Evolutionary conservation across 2,888 invertebrate genomes (phyloP).

Genomic region (Mythimna loreyi): DNA sequence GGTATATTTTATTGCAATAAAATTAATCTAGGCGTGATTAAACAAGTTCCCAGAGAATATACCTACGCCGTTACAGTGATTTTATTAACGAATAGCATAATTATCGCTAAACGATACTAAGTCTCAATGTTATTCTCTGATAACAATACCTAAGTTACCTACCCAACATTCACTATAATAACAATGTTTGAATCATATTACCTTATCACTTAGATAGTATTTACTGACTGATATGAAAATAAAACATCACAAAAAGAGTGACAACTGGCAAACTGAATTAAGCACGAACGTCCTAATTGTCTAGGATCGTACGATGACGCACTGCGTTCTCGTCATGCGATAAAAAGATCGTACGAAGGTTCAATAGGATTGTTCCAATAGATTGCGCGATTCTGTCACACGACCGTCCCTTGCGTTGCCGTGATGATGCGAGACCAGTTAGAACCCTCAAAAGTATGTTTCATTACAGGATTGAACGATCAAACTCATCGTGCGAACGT

Average conservation of each 20-base stretch:
- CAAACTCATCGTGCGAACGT: too few species aligned
- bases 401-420: background rate
- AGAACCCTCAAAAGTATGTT: background rate
- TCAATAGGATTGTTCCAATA: background rate
- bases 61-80: background rate
- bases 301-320: background rate
- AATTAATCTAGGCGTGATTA: background rate
- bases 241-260: background rate
- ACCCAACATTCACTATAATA: background rate
- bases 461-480: background rate
- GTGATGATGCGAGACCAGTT: background rate
- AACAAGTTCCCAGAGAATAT: background rate
- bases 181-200: slow-evolving; percentile 18
- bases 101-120: slow-evolving; percentile 4
- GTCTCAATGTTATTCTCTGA: background rate
- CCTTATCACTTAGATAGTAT: slow-evolving; percentile 34
- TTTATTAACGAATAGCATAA: slow-evolving; percentile 16
- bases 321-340: background rate
- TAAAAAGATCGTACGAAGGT: background rate
- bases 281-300: background rate
- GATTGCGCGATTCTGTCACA: background rate
- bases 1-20: background rate
- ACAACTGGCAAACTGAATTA: too few species aligned
- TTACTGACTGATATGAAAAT: slow-evolving; percentile 3
- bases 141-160: slow-evolving; percentile 23